phyloP scores from a whole-genome alignment of 2,888 invertebrate species.

The Cinara cedri region DNA sequence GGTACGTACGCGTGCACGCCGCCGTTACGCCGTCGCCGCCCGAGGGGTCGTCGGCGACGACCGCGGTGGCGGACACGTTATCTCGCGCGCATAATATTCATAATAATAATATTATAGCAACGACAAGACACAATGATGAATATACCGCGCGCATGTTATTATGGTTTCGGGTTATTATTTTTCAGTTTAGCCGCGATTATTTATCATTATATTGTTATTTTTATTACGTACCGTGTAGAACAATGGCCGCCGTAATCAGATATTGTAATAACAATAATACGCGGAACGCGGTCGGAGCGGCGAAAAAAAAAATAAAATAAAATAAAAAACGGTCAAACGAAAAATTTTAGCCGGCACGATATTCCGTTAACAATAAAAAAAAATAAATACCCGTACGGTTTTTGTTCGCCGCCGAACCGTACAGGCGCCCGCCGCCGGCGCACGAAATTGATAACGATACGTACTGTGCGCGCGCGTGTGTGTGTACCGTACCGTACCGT shows the following conservation, averaged over 20 bases:
- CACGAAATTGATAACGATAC: background rate
- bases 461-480: background rate
- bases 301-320: no score
- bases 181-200: conserved; percentile 21
- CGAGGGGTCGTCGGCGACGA: background rate
- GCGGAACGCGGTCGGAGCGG: background rate
- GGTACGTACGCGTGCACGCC: background rate
- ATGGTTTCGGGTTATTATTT: conserved; percentile 14
- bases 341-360: background rate
- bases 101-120: background rate
- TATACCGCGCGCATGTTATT: no score
- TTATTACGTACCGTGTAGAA: background rate
- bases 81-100: background rate
- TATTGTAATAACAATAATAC: no score
- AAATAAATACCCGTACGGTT: no score
- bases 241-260: conserved; percentile 3
- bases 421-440: no score
- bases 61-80: background rate
- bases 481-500: no score
- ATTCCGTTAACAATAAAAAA: background rate
- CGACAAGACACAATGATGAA: conserved; percentile 6
- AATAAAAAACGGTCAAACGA: background rate
- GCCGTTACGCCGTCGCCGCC: background rate
- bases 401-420: background rate
- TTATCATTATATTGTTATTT: background rate